These are phyloP conservation scores for Pseudobourletiella spinata DNA, from an alignment of 1,140 invertebrate genomes.

Conservation along the genomic window DNA sequence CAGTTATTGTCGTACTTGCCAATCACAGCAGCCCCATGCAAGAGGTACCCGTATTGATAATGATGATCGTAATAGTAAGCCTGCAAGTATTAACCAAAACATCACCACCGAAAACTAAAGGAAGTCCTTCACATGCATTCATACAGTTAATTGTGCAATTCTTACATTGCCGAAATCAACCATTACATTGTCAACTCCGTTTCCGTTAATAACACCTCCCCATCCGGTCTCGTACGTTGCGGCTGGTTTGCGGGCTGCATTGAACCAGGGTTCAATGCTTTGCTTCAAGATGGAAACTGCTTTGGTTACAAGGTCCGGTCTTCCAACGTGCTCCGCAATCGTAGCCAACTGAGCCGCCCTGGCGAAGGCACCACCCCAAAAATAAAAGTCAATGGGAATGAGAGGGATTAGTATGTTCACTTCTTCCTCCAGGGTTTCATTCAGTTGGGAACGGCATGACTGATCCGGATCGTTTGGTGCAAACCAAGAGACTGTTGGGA, in stretches of 20 bases:
- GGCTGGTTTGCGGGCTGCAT: not conserved
- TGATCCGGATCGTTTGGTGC: not conserved
- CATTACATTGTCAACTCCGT: not conserved
- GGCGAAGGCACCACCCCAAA: slow-evolving; percentile 13
- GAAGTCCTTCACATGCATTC: not conserved
- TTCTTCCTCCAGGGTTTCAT: slow-evolving; percentile 2
- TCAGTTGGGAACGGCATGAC: slow-evolving; percentile 1
- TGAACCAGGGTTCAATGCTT: not conserved
- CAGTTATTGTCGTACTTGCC: slow-evolving; percentile 11
- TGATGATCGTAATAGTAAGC: not conserved
- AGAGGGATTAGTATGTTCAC: not conserved
- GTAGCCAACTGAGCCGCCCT: slow-evolving; percentile 16
- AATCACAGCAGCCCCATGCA: slow-evolving; percentile 12
- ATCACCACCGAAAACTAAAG: not conserved
- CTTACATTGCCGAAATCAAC: slow-evolving; percentile 2
- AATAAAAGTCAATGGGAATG: slow-evolving; percentile 6
- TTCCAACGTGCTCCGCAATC: slow-evolving; percentile 20
- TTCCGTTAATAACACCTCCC: slow-evolving; percentile 11
- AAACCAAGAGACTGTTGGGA: slow-evolving; percentile 15
- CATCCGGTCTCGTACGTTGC: slow-evolving; percentile 18
- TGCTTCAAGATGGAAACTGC: slow-evolving; percentile 5
- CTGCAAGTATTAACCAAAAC: slow-evolving; percentile 1
- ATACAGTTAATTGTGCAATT: not conserved
- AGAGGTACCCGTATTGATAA: slow-evolving; percentile 6
- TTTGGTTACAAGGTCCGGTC: slow-evolving; percentile 9